Evolutionary conservation across 2,797 vertebrate genomes (phyloP).

Genomic region (Coracias cyanogaster): DNA sequence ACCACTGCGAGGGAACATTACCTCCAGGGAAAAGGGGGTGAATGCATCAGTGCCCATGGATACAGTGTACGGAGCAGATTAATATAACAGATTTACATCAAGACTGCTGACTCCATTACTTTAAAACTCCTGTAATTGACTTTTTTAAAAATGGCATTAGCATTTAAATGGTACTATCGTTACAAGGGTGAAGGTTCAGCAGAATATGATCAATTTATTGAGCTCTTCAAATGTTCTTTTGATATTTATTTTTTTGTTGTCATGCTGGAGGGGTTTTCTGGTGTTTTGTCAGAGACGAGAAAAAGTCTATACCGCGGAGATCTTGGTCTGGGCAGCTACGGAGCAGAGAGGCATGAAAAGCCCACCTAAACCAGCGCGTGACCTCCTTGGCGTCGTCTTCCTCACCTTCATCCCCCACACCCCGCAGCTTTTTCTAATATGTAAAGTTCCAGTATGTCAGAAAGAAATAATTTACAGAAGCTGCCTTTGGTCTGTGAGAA

Average conservation of each 20-base stretch:
- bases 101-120: constrained; percentile 86
- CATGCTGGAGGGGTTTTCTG: constrained; percentile 64
- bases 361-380: background rate
- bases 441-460: background rate
- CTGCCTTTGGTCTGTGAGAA: background rate
- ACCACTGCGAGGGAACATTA: constrained; percentile 81
- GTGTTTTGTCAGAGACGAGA: constrained; percentile 48
- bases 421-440: background rate
- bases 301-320: background rate
- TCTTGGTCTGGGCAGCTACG: background rate
- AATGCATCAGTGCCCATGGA: constrained; percentile 76
- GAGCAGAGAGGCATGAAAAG: background rate
- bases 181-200: constrained; percentile 83
- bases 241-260: constrained; percentile 76
- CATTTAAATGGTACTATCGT: constrained; percentile 89
- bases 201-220: constrained; percentile 81
- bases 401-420: background rate
- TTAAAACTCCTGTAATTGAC: constrained; percentile 85
- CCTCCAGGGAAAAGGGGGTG: constrained; percentile 75
- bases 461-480: background rate
- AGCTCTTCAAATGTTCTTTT: constrained; percentile 80
- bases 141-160: constrained; percentile 90
- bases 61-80: constrained; percentile 59
- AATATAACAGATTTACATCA: constrained; percentile 78
- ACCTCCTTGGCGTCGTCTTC: background rate